phyloP scores from a whole-genome alignment of 2,113 vertebrate genomes.

The Gasterosteus nipponicus region DNA sequence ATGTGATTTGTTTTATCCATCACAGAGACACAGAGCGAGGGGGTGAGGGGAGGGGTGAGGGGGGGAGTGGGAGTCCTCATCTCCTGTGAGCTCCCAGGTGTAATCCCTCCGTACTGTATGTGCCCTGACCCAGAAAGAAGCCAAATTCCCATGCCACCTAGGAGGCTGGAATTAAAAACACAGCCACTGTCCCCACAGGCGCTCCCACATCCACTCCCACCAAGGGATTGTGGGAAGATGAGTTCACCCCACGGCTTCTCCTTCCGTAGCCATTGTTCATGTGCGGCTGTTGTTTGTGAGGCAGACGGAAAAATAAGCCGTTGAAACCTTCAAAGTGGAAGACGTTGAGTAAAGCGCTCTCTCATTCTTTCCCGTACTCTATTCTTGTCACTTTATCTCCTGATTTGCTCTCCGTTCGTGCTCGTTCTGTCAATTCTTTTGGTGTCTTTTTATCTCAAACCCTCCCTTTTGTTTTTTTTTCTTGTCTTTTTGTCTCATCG shows the following conservation, averaged over 20 bases:
- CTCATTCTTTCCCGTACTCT: slow-evolving; percentile 14
- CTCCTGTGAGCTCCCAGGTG: slow-evolving; percentile 80
- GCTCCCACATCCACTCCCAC: slow-evolving; percentile 60
- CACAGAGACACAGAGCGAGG: slow-evolving; percentile 46
- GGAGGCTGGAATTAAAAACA: slow-evolving; percentile 76
- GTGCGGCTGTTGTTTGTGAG: slow-evolving; percentile 54
- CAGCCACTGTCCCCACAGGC: slow-evolving; percentile 69
- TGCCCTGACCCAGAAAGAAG: slow-evolving; percentile 81
- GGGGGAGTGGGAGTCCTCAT: slow-evolving; percentile 64
- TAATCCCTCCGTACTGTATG: slow-evolving; percentile 76
- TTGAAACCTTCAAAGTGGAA: slow-evolving; percentile 60
- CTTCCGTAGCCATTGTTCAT: slow-evolving; percentile 70
- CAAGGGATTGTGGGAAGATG: slow-evolving; percentile 78
- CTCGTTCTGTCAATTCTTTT: slow-evolving; percentile 45
- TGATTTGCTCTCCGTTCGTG: slow-evolving; percentile 40
- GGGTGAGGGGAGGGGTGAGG: neutral
- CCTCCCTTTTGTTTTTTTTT: slow-evolving; percentile 16
- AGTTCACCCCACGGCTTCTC: slow-evolving; percentile 66
- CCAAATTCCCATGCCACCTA: slow-evolving; percentile 72
- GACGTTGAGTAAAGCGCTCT: slow-evolving; percentile 24
- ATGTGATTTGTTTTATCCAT: slow-evolving; percentile 69
- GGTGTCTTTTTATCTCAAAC: slow-evolving; percentile 40
- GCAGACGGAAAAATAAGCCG: slow-evolving; percentile 61
- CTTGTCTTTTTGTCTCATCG: slow-evolving; percentile 21
- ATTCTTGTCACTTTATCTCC: slow-evolving; percentile 33